Percentiles rank a stretch among this genome's conserved stretches.
Conservation (phyloP, 2,113 vertebrate genomes). For the Oreochromis aureus region DNA sequence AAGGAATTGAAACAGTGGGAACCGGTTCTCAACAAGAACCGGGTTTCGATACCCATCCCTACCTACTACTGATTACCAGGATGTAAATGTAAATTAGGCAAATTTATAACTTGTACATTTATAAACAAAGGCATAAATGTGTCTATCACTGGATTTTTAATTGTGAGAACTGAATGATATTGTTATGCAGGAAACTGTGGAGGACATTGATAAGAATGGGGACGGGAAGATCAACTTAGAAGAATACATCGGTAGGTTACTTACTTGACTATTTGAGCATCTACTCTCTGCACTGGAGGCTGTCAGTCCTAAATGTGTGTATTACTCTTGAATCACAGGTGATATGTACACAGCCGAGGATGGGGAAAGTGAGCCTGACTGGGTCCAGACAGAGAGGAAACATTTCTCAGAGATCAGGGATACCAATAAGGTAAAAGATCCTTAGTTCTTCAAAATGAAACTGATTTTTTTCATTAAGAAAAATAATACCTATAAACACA, state of each 20-base stretch:
- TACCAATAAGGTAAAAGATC: conserved; percentile 71
- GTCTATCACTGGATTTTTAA: background rate
- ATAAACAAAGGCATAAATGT: background rate
- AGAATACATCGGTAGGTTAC: conserved; percentile 82
- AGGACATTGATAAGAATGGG: conserved; percentile 85
- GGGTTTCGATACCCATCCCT: background rate
- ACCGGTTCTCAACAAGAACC: too few relatives aligned
- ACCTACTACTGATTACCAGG: background rate
- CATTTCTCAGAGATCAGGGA: conserved; percentile 86
- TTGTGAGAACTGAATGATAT: background rate
- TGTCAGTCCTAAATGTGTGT: background rate
- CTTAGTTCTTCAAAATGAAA: background rate
- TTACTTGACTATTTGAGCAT: background rate
- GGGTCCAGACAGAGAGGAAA: conserved; percentile 81
- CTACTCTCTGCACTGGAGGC: background rate
- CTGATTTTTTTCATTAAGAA: background rate
- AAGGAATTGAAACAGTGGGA: too few relatives aligned
- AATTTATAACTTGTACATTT: background rate
- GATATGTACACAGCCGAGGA: conserved; percentile 78
- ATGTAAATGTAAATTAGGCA: background rate
- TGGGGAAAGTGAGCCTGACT: conserved; percentile 79
- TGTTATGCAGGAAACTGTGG: conserved; percentile 79
- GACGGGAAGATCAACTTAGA: conserved; percentile 79
- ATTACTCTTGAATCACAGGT: conserved; percentile 56
- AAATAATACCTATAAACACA: background rate